Evolutionary conservation across 2,888 invertebrate genomes (phyloP).

Genomic region (Lomographa bimaculata): DNA sequence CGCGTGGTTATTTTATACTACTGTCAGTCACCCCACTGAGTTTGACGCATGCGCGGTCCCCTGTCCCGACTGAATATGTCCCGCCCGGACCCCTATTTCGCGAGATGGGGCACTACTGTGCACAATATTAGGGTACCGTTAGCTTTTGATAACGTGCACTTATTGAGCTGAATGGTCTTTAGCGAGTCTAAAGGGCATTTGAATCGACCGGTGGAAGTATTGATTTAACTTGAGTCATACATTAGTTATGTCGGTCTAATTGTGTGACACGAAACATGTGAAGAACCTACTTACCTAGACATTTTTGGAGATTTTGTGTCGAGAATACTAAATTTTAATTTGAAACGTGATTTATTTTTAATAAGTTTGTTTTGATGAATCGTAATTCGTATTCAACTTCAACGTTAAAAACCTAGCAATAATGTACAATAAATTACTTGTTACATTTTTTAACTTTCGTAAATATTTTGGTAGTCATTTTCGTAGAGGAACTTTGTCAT

Average conservation of each 20-base stretch:
- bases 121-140: conserved; percentile 26
- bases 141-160: conserved; percentile 1
- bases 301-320: neutral
- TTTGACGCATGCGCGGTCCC: conserved; percentile 31
- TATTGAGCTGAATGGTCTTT: too few relatives aligned
- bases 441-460: too few relatives aligned
- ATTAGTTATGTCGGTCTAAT: conserved; percentile 19
- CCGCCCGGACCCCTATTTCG: conserved; percentile 31
- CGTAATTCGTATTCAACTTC: neutral
- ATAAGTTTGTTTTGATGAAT: neutral
- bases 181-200: too few relatives aligned
- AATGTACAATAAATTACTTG: too few relatives aligned
- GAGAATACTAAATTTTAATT: neutral
- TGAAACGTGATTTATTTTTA: neutral
- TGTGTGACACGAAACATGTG: neutral
- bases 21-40: conserved; percentile 23
- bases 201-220: conserved; percentile 16
- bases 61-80: conserved; percentile 15
- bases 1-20: conserved; percentile 27
- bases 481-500: too few relatives aligned
- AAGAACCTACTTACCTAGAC: neutral
- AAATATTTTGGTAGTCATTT: too few relatives aligned
- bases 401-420: too few relatives aligned
- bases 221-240: conserved; percentile 22
- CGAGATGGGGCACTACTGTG: conserved; percentile 12